These are phyloP conservation scores for Cephus pulcher DNA, from an alignment of 2,888 invertebrate species.

Conservation along the genomic window DNA sequence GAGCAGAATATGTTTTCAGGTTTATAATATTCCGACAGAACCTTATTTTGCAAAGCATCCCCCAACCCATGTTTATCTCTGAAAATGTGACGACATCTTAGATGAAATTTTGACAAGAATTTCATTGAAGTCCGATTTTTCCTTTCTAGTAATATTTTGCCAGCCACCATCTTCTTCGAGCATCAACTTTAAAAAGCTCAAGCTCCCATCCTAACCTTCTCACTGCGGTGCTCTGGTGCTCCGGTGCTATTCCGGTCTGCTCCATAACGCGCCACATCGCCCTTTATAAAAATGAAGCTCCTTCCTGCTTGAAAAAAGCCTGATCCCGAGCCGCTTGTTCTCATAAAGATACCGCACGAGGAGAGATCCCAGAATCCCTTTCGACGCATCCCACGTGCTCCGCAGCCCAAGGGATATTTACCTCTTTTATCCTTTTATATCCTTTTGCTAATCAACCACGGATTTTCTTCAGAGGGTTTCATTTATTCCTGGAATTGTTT, in stretches of 20 bases:
- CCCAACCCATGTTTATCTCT: neutral
- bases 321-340: neutral
- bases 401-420: neutral
- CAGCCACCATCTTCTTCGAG: neutral
- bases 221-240: neutral
- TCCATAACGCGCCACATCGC: too few relatives aligned
- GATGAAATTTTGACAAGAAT: conserved; percentile 30
- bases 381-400: neutral
- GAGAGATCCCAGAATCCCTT: neutral
- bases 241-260: neutral
- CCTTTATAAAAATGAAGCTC: too few relatives aligned
- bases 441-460: neutral
- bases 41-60: neutral
- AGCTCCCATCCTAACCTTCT: neutral
- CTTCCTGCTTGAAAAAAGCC: neutral
- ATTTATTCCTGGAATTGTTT: neutral
- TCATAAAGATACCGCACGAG: neutral
- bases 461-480: neutral
- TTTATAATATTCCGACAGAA: neutral
- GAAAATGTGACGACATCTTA: conserved; percentile 1
- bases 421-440: neutral
- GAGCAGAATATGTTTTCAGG: neutral
- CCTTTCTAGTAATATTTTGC: neutral
- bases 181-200: neutral
- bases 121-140: conserved; percentile 20